Evolutionary conservation across 2,888 invertebrate species (phyloP), one percentile per base, ranked within the genome.

Genomic region (Urechis unicinctus): DNA sequence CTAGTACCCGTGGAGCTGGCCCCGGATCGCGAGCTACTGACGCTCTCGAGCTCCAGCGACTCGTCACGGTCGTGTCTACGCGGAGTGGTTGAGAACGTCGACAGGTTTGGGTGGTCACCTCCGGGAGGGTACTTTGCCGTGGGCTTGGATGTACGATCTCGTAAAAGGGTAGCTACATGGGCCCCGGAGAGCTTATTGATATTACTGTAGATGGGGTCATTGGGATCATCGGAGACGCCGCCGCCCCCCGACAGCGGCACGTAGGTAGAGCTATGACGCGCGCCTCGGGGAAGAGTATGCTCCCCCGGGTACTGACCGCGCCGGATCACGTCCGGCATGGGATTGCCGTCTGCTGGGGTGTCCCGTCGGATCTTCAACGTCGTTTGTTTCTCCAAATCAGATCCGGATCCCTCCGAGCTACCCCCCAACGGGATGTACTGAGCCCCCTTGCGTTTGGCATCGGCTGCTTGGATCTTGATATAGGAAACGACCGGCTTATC

Each of bases 401-500:
- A 36, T 24, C 9, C 22, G 13, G 9, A 22, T 45, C 6, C 21
- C 9, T 36, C 36, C 36, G 6, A 13, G 17, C 9, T 28, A 4
- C 55, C 52, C n/a, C 48, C 26, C 26, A 62, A 45, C 26, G 53
- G 55, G 42, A 62, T 56, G 53, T 62, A 62, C 55, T 62, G 61
- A 17, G 51, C 56, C 2, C 54, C 44, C 29, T 46, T 48, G 29
- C 46, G 31, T 24, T 47, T 51, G 30, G 42, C 36, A 26, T 54
- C 53, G 24, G 22, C 30, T 13, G 29, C 36, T 36, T 17, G 9
- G 17, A 61, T 53, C 36, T 59, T 63, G 55, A 63, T 60, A 56
- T 63, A 63, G n/a, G 63, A 63, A 36, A 61, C 58, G 28, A 59
- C 56, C 2, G 61, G 56, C 43, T 61, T 58, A 21, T 52, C 57